Percentiles rank a stretch among this genome's conserved stretches.
Conservation (phyloP, 2,888 invertebrate species). For the Noctua comes region DNA sequence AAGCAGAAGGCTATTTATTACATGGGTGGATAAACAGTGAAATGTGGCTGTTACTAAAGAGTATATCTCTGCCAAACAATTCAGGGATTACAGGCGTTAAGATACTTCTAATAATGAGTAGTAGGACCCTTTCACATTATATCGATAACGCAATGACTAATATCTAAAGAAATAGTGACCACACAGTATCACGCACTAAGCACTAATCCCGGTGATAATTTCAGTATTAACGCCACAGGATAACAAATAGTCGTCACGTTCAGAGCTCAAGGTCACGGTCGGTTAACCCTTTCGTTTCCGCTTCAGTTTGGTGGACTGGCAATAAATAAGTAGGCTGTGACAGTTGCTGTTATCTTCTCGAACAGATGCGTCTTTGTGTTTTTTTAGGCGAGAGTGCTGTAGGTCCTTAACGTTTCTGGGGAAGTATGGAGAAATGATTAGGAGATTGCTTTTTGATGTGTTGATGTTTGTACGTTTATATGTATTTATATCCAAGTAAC, state of each 20-base stretch:
- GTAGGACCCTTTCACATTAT: neutral
- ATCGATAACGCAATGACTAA: neutral
- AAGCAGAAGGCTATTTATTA: neutral
- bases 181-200: neutral
- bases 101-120: neutral
- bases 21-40: neutral
- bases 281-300: slow-evolving; percentile 21
- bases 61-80: neutral
- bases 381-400: slow-evolving; percentile 12
- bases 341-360: slow-evolving; percentile 33
- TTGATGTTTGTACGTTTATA: neutral
- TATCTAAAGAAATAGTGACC: neutral
- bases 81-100: neutral
- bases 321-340: slow-evolving; percentile 52
- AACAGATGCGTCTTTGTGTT: slow-evolving; percentile 18
- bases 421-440: neutral
- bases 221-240: slow-evolving; percentile 13
- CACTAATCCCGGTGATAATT: slow-evolving; percentile 5
- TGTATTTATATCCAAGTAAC: neutral
- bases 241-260: slow-evolving; percentile 34
- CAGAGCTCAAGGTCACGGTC: slow-evolving; percentile 31
- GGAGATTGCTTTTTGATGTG: neutral
- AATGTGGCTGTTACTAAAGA: neutral
- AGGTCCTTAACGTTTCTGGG: neutral
- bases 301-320: slow-evolving; percentile 5